Conservation (phyloP, 2,888 invertebrate genomes). For the Scrobipalpa atriplicella region DNA sequence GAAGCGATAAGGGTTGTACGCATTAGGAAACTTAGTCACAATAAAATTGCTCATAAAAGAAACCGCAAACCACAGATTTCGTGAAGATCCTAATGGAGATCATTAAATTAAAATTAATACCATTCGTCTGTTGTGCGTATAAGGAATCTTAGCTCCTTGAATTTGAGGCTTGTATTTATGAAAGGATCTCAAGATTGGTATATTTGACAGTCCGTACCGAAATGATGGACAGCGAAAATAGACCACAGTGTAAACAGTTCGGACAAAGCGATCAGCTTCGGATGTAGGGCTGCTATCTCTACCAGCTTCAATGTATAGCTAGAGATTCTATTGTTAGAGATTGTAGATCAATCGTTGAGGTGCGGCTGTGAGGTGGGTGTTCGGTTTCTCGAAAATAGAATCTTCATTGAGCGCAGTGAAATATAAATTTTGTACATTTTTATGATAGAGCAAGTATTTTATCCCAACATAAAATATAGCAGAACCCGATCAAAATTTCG, state of each 20-base stretch:
- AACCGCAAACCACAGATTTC: too few relatives aligned
- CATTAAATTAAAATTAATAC: too few relatives aligned
- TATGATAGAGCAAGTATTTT: background rate
- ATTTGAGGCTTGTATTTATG: too few relatives aligned
- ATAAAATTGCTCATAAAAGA: too few relatives aligned
- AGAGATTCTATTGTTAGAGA: background rate
- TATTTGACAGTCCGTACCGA: too few relatives aligned
- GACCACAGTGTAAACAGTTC: constrained; percentile 77
- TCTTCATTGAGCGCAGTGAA: background rate
- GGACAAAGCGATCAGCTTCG: constrained; percentile 67
- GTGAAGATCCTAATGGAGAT: too few relatives aligned
- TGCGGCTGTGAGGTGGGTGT: background rate
- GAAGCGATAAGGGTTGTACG: too few relatives aligned
- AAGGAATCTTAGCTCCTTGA: too few relatives aligned
- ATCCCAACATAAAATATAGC: background rate
- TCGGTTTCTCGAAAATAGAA: constrained; percentile 6
- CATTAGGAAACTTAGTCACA: too few relatives aligned
- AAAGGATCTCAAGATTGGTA: too few relatives aligned
- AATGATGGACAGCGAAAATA: constrained; percentile 80
- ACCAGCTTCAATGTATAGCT: background rate
- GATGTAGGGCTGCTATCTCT: constrained; percentile 21
- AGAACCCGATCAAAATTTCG: background rate
- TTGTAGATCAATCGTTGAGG: constrained; percentile 1
- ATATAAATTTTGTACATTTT: background rate
- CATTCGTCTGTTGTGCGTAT: too few relatives aligned